These are phyloP conservation scores for Myodes glareolus DNA, from an alignment of 2,113 vertebrate species.

Conservation along the genomic window DNA sequence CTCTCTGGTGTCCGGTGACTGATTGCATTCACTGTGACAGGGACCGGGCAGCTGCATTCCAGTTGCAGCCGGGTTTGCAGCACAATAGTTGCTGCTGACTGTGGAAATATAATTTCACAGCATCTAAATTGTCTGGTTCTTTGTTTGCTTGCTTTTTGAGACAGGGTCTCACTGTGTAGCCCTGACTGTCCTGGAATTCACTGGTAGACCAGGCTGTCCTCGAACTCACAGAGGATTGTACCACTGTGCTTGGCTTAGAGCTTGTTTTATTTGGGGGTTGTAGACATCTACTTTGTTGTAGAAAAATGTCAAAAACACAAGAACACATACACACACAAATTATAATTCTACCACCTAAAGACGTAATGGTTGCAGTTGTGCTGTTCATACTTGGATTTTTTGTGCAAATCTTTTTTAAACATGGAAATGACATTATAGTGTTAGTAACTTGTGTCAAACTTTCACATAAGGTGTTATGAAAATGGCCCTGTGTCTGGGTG, in stretches of 20 bases:
- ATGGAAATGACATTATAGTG: background rate
- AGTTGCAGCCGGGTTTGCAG: background rate
- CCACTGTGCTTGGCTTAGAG: background rate
- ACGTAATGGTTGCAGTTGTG: constrained; percentile 26
- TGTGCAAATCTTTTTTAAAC: background rate
- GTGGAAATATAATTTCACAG: background rate
- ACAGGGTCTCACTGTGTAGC: background rate
- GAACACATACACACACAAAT: constrained; percentile 34
- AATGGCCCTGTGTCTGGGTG: background rate
- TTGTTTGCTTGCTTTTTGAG: background rate
- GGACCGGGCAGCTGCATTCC: background rate
- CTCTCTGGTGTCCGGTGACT: background rate
- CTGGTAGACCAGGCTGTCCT: background rate
- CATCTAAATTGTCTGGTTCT: background rate
- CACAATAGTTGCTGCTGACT: background rate
- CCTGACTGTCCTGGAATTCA: background rate
- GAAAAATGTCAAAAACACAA: constrained; percentile 26
- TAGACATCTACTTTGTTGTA: background rate
- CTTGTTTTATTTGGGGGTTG: background rate
- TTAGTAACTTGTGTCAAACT: background rate
- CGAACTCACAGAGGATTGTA: background rate
- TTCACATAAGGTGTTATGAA: background rate
- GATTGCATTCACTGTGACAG: background rate
- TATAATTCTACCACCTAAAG: background rate
- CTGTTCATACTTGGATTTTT: constrained; percentile 1